Evolutionary conservation across 1,140 invertebrate species (phyloP).

Genomic region (Bombus terrestris): DNA sequence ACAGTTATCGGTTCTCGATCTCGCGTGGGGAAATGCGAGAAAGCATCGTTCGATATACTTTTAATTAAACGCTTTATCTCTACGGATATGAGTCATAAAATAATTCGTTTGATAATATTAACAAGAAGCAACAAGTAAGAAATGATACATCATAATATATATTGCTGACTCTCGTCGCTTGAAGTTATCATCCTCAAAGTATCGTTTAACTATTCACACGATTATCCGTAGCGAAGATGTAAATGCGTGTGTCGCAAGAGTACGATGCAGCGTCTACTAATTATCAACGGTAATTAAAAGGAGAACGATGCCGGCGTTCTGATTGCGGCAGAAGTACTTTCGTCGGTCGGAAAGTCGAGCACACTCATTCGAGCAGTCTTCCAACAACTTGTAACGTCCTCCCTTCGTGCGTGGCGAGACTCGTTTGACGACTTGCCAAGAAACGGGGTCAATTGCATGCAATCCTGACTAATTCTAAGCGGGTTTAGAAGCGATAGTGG

Average conservation of each 20-base stretch:
- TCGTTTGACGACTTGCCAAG: conserved; percentile 62
- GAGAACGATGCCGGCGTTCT: not conserved
- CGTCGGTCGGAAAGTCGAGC: conserved; percentile 16
- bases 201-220: not conserved
- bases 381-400: conserved; percentile 46
- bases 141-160: not conserved
- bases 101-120: not conserved
- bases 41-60: not conserved
- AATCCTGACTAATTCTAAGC: conserved; percentile 61
- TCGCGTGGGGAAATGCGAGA: not conserved
- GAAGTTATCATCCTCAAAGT: not conserved
- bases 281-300: conserved; percentile 46
- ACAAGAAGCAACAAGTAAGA: not conserved
- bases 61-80: not conserved
- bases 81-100: not conserved
- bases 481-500: conserved; percentile 59
- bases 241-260: not conserved
- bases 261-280: conserved; percentile 19
- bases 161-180: not conserved
- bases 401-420: conserved; percentile 49
- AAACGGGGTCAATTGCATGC: conserved; percentile 68
- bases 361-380: conserved; percentile 23
- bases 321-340: conserved; percentile 14
- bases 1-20: conserved; percentile 1
- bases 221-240: not conserved